Evolutionary conservation across 2,888 invertebrate genomes (phyloP), one percentile per base, ranked within the genome.

Genomic region (Minunthozetes semirufus): DNA sequence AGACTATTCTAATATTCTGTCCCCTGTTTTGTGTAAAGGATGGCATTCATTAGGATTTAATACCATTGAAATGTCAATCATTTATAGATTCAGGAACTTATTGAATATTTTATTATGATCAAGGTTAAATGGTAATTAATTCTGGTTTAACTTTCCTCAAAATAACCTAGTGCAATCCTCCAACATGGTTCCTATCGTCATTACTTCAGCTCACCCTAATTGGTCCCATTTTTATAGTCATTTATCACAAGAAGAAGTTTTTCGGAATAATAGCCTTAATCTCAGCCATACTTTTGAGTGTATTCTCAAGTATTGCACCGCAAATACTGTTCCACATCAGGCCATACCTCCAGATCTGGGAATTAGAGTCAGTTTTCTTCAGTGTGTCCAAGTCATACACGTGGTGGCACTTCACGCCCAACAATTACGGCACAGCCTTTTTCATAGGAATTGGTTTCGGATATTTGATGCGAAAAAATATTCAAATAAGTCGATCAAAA

Each of bases 151-250:
- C 9, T 33, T 33, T 33, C 33, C 33, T n/a, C n/a, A 33, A 33
- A 66, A 8, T 6, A 13, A n/a, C 15, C 42, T n/a, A 70, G 70
- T 70, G 70, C 27, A 70, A 70, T 70, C 48, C 48, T 1, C 70
- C 46, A 8, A 48, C 70, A 4, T 70, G 70, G 70, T 70, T 70
- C 48, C 27, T 70, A 48, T 70, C 70, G 19, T 25, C 70, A 25
- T 15, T 48, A 27, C 48, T 70, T 0, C 70, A 70, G 22, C 48
- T 70, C 1, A 46, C 25, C 1, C 8, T 70, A 17, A 48, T 70
- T 1, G 70, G 19, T 9, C 70, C 70, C 0, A 25, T 70, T 15
- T 48, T 70, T 27, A 25, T 70, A 13, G 19, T 70, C 1, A 25
- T 48, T 27, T 70, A 70, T 9, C 19, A 48, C 22, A 3, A 15